Evolutionary conservation across 2,113 vertebrate species (phyloP).

Genomic region (Barnardius zonarius): DNA sequence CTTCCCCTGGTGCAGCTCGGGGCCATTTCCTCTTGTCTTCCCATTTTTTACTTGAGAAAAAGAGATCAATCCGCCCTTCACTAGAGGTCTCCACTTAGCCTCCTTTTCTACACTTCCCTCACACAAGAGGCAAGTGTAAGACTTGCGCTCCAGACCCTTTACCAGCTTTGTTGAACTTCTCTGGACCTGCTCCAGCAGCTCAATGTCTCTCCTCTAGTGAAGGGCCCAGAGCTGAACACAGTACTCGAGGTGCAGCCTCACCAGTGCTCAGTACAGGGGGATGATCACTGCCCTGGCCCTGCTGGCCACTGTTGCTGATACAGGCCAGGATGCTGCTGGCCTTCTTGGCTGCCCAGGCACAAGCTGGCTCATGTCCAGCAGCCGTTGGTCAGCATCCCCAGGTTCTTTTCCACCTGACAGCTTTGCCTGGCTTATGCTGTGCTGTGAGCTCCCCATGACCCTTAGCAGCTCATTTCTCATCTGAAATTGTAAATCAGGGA

Average conservation of each 20-base stretch:
- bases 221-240: not conserved
- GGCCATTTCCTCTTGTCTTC: not conserved
- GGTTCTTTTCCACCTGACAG: not conserved
- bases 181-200: not conserved
- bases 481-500: not conserved
- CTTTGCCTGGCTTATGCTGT: not conserved
- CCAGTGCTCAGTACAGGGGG: too few relatives aligned
- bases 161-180: not conserved
- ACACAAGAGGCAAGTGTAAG: not conserved
- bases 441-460: not conserved
- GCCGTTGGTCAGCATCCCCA: fast-evolving
- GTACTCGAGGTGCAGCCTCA: fast-evolving
- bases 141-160: not conserved
- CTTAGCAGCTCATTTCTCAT: not conserved
- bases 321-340: not conserved
- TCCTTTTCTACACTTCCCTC: not conserved
- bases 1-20: not conserved
- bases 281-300: not conserved
- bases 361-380: not conserved
- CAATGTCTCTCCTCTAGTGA: not conserved
- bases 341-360: not conserved
- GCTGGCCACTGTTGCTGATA: not conserved
- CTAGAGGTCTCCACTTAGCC: not conserved
- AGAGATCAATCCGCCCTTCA: not conserved
- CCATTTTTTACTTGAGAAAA: not conserved